These are phyloP conservation scores for Amphiprion clarkii DNA, from an alignment of 2,797 vertebrate genomes.

Conservation along the genomic window DNA sequence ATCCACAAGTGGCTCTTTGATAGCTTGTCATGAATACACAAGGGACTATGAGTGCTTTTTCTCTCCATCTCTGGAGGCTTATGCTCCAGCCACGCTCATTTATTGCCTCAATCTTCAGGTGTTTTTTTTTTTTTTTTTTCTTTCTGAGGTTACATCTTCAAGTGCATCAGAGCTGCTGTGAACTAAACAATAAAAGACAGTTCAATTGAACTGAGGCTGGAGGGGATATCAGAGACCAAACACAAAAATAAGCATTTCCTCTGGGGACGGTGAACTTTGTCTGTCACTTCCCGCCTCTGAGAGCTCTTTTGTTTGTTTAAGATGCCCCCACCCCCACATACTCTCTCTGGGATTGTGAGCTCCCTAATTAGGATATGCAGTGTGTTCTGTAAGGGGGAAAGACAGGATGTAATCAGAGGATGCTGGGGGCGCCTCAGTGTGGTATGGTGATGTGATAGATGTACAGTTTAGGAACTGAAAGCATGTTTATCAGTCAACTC, in stretches of 20 bases:
- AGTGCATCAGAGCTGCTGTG: not conserved
- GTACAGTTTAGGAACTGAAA: constrained; percentile 6
- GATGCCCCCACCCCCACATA: constrained; percentile 32
- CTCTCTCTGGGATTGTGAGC: constrained; percentile 33
- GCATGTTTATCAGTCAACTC: constrained; percentile 13
- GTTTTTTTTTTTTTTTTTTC: not conserved
- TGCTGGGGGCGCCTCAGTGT: not conserved
- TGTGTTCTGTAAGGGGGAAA: constrained; percentile 31
- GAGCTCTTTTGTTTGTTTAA: constrained; percentile 62
- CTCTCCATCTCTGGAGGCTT: constrained; percentile 14
- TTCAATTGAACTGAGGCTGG: constrained; percentile 8
- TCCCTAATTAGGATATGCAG: constrained; percentile 57
- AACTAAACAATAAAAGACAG: not conserved
- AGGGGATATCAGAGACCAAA: constrained; percentile 33
- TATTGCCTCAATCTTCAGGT: constrained; percentile 24
- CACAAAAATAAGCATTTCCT: constrained; percentile 55
- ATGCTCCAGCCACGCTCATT: not conserved
- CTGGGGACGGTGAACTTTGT: constrained; percentile 66
- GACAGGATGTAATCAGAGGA: constrained; percentile 63
- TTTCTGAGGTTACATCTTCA: not conserved
- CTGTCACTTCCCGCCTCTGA: constrained; percentile 53
- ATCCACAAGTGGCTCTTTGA: constrained; percentile 46
- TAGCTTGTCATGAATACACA: constrained; percentile 33
- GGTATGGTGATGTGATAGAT: constrained; percentile 19
- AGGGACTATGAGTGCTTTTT: constrained; percentile 19